Base-by-base conservation (phyloP, 2,888 invertebrate genomes). In the Tiliacea aurago region DNA sequence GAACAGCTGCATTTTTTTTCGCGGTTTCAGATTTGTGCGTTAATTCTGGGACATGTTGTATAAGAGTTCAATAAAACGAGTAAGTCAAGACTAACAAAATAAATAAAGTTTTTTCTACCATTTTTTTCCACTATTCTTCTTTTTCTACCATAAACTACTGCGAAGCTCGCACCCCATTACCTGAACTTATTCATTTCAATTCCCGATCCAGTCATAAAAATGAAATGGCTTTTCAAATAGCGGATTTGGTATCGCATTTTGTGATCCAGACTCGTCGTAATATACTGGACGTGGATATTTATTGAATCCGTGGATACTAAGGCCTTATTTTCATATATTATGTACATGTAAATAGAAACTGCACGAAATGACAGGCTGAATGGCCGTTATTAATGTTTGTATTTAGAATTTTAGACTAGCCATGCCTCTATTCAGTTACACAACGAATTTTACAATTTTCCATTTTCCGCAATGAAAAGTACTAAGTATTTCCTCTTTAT, bases 171-270 rank as follows among this genome's bases (percentile, higher is more conserved):
- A 76, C 61, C 53, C 68, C 61, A 78, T 78, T 74, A 82, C 78
- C 75, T 70, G 66, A 65, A 61, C 58, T 73, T 78, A 83, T 85
- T 76, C 72, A 84, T 84, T 83, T 84, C 80, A 62, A 86, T 86
- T 84, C 81, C 83, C 84, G 70, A 75, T 63, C 33, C 80, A 78
- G 68, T 72, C 76, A 80, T 84, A 85, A 87, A 87, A 84, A 75
- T 82, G 81, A 84, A 87, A 87, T 86, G 81, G 70, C 77, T 79
- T 80, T 76, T 73, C 66, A 73, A 82, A 84, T 81, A 62, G 75
- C 77, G 80, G 80, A 85, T 84, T 85, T 78, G 62, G 82, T 80
- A 84, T 84, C 80, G 74, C 77, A 78, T 85, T 87, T 73, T 76
- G 78, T 74, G 78, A 78, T 78, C 55, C 69, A 56, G 68, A 28